Evolutionary conservation across 2,113 vertebrate genomes (phyloP), one percentile per base, ranked within the genome.

Genomic region (Aldabrachelys gigantea): DNA sequence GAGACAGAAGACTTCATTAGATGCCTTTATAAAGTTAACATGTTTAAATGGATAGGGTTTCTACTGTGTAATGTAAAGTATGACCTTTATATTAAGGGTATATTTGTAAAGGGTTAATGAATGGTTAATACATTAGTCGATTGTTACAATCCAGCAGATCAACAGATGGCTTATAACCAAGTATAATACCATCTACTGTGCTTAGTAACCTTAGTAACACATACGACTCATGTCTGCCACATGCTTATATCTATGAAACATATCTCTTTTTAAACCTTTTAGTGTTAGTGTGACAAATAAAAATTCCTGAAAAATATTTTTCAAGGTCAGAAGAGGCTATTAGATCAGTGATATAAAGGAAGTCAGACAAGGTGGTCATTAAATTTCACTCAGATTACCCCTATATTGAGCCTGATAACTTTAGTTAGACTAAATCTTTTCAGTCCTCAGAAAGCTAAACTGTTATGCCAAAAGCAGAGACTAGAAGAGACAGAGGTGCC

Each of bases 31-130:
- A 24, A 92, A 62, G 84, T 89, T 84, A 89, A 57, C 35, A 2
- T 22, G 5, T 31, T 13, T 25, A 57, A 17, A n/a, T 80, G 41
- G 62, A 44, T 96, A 8, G 5, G 84, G 81, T 88, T 95, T 80
- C 38, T 89, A 2, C 25, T 27, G 3, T 84, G 92, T 82, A 41
- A 41, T 56, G 5, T 2, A 0, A 80, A 79, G 91, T 50, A 50
- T 50, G 13, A 50, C 13, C 87, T 92, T 89, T 81, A 57, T 31
- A 78, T 62, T 87, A 69, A 65, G 50, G 87, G 27, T 49, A 65
- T 8, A 1, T 93, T 89, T 96, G 44, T 85, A 81, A 92, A 85
- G 44, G 29, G 4, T 85, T 96, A 91, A 89, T 69, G 54, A 91
- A 82, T 89, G 24, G 82, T 82, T 89, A 38, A 57, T 89, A 19